These are phyloP conservation scores for Meliscaeva auricollis DNA, from an alignment of 2,888 invertebrate genomes.

Conservation along the genomic window DNA sequence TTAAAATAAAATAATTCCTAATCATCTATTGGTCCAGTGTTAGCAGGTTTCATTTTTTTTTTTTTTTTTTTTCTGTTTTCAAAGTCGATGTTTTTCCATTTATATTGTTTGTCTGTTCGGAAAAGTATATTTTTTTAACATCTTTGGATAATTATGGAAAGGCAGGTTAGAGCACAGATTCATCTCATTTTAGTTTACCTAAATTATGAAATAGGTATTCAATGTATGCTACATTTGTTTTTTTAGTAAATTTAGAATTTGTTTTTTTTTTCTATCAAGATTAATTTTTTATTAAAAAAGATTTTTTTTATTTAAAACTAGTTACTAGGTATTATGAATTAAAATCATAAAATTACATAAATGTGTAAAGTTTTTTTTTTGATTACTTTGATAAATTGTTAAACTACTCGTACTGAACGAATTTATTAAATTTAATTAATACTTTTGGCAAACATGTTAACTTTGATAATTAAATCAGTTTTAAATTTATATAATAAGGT, in stretches of 20 bases:
- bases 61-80: neutral
- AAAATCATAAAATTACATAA: conserved; percentile 8
- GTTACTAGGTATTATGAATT: neutral
- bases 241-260: conserved; percentile 28
- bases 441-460: conserved; percentile 21
- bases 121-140: conserved; percentile 32
- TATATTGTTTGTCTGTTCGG: neutral
- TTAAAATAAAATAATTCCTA: conserved; percentile 31
- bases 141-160: conserved; percentile 44
- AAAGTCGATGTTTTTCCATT: neutral
- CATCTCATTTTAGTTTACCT: conserved; percentile 65
- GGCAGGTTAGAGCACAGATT: conserved; percentile 41
- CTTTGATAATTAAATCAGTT: conserved; percentile 7
- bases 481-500: neutral
- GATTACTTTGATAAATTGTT: conserved; percentile 18
- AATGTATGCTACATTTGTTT: conserved; percentile 29
- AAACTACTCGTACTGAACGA: conserved; percentile 2
- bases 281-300: neutral
- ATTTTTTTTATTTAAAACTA: conserved; percentile 26
- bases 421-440: conserved; percentile 9
- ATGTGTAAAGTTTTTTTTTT: neutral
- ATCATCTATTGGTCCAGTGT: conserved; percentile 71
- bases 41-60: conserved; percentile 33
- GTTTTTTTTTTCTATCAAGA: neutral
- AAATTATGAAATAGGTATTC: conserved; percentile 50